Evolutionary conservation across 2,888 invertebrate species (phyloP).

Genomic region (Hyposoter dolosus): DNA sequence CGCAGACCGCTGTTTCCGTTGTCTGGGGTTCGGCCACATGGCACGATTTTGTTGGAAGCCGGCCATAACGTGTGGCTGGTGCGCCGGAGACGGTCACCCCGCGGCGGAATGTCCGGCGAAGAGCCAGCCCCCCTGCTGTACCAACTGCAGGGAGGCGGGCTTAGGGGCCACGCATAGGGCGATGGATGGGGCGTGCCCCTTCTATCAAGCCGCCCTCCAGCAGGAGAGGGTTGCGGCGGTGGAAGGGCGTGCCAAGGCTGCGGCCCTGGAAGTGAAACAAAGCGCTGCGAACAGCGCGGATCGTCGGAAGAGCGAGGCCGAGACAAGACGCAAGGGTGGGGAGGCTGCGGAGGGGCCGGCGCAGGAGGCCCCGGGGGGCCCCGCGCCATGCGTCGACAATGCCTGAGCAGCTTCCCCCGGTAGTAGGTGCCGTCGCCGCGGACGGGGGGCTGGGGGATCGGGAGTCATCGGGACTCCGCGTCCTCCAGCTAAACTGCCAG

Average conservation of each 20-base stretch:
- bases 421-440: no score
- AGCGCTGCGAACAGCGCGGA: no score
- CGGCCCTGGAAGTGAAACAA: no score
- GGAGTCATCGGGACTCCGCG: no score
- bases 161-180: background rate
- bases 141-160: slow-evolving; percentile 14
- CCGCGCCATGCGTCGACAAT: no score
- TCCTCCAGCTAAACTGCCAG: no score
- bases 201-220: background rate
- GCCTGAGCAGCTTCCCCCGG: no score
- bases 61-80: slow-evolving; percentile 3
- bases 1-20: slow-evolving; percentile 21
- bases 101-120: background rate
- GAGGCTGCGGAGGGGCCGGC: no score
- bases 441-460: no score
- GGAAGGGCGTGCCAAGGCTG: background rate
- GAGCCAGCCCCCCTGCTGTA: slow-evolving; percentile 6
- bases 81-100: background rate
- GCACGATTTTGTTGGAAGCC: background rate
- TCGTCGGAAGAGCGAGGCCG: no score
- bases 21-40: slow-evolving; percentile 13
- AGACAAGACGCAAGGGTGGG: no score
- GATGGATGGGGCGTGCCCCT: background rate
- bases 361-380: no score
- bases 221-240: background rate